Evolutionary conservation across 1,140 invertebrate species (phyloP).

Genomic region (Harpegnathos saltator): DNA sequence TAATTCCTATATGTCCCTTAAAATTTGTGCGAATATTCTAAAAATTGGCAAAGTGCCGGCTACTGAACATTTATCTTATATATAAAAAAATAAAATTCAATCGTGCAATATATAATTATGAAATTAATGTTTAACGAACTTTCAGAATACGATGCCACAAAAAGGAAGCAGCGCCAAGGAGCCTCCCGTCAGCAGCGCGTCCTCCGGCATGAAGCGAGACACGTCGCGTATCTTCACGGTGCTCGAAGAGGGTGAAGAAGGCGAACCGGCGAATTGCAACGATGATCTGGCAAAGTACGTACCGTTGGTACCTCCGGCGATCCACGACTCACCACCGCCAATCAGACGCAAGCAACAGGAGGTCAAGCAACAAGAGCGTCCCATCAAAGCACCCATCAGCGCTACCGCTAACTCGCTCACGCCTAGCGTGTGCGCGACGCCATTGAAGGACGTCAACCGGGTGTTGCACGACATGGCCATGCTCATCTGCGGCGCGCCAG

Average conservation of each 20-base stretch:
- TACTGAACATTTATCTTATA: no score
- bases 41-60: no score
- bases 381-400: constrained; percentile 75
- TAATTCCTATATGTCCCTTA: no score
- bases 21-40: no score
- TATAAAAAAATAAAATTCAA: no score
- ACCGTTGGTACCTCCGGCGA: constrained; percentile 74
- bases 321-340: constrained; percentile 78
- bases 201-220: constrained; percentile 90
- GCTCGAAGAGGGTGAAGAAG: constrained; percentile 89
- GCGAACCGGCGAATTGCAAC: constrained; percentile 76
- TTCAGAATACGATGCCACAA: constrained; percentile 73
- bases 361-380: constrained; percentile 76
- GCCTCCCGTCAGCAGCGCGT: constrained; percentile 69
- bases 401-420: constrained; percentile 81
- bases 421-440: constrained; percentile 91
- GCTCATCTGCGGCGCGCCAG: constrained; percentile 88
- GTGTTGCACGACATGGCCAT: constrained; percentile 90
- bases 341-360: constrained; percentile 78
- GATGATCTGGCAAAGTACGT: constrained; percentile 81
- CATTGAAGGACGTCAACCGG: constrained; percentile 90
- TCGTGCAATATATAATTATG: constrained; percentile 6
- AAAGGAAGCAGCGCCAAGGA: constrained; percentile 77
- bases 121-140: constrained; percentile 40
- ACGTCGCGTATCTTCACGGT: constrained; percentile 92